A percentile compares a stretch with the other conserved stretches of the same genome.
Conservation (phyloP, 2,113 vertebrate species). For the Callionymus lyra region DNA sequence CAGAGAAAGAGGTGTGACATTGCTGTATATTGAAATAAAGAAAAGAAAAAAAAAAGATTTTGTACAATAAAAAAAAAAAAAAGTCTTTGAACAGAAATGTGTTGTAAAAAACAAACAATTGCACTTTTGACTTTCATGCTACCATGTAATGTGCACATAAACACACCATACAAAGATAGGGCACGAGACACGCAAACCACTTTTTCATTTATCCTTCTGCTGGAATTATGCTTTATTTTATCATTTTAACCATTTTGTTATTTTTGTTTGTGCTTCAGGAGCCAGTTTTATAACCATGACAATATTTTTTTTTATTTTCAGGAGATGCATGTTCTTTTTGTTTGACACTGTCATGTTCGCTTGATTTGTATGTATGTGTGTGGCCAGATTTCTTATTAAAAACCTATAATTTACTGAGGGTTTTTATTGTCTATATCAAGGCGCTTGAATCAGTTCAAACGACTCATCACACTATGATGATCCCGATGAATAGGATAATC, state of each 20-base stretch:
- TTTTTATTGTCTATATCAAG: no score
- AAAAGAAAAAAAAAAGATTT: constrained; percentile 1
- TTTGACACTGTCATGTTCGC: constrained; percentile 14
- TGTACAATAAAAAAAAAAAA: neutral
- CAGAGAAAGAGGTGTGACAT: constrained; percentile 12
- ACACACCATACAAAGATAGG: constrained; percentile 32
- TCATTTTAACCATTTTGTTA: constrained; percentile 29
- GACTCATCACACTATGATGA: no score
- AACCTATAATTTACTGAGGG: no score
- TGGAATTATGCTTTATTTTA: no score
- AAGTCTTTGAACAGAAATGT: no score
- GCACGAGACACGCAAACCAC: constrained; percentile 29
- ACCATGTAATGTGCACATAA: constrained; percentile 50
- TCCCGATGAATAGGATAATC: no score
- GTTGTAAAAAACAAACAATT: constrained; percentile 30
- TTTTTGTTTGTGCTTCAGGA: constrained; percentile 13
- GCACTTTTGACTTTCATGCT: constrained; percentile 51
- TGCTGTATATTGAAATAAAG: constrained; percentile 12
- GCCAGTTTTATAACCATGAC: constrained; percentile 6
- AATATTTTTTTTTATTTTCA: constrained; percentile 22
- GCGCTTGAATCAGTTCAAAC: no score
- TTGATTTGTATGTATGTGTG: neutral
- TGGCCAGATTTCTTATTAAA: no score
- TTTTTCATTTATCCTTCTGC: constrained; percentile 14
- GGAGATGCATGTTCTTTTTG: constrained; percentile 23